Evolutionary conservation across 2,888 invertebrate species (phyloP).

Genomic region (Aspidapion aeneum): DNA sequence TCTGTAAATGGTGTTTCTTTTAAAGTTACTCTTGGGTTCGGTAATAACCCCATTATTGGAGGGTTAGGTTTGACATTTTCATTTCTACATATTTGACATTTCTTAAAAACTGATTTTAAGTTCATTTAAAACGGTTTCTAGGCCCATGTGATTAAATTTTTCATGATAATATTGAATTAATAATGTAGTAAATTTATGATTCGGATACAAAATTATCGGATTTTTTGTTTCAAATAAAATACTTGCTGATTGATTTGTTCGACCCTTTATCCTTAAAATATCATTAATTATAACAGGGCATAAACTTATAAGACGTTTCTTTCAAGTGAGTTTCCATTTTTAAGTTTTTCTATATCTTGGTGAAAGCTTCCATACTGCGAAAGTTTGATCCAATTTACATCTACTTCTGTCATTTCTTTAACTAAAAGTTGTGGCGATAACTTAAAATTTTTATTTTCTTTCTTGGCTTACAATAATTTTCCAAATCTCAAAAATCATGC

Average conservation of each 20-base stretch:
- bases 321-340: background rate
- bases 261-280: constrained; percentile 8
- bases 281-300: background rate
- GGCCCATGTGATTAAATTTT: background rate
- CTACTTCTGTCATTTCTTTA: background rate
- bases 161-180: constrained; percentile 2
- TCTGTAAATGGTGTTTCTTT: background rate
- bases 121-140: constrained; percentile 1
- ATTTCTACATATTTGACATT: constrained; percentile 9
- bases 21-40: constrained; percentile 1
- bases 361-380: constrained; percentile 1
- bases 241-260: background rate
- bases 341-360: constrained; percentile 1
- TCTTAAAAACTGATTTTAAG: background rate
- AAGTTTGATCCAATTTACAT: constrained; percentile 10
- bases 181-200: constrained; percentile 2
- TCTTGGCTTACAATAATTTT: background rate
- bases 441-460: background rate
- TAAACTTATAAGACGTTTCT: constrained; percentile 1
- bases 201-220: constrained; percentile 3
- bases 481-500: background rate
- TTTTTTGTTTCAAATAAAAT: background rate
- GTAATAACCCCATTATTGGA: constrained; percentile 4
- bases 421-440: background rate
- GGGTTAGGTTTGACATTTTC: background rate